phyloP scores from a whole-genome alignment of 2,888 invertebrate species.

The Ophion ventricosus region DNA sequence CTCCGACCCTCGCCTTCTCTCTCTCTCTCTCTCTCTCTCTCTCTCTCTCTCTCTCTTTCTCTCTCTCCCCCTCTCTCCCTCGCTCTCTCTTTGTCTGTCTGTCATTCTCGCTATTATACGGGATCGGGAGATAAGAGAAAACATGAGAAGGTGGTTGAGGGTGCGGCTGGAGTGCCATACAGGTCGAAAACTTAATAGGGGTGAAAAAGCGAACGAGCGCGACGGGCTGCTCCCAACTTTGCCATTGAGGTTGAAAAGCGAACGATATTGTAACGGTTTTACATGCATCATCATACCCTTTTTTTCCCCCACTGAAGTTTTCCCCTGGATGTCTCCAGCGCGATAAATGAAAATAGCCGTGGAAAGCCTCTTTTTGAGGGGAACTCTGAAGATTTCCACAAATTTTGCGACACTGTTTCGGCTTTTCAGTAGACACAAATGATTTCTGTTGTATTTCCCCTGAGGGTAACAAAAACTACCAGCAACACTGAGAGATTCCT shows the following conservation, averaged over 20 bases:
- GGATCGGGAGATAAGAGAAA: slow-evolving; percentile 46
- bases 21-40: slow-evolving; percentile 12
- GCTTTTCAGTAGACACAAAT: too few species aligned
- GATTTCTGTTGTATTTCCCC: too few species aligned
- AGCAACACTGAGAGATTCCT: too few species aligned
- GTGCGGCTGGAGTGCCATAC: slow-evolving; percentile 14
- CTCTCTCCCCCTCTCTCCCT: neutral
- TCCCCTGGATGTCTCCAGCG: neutral
- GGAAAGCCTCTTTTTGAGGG: neutral
- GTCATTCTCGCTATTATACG: neutral
- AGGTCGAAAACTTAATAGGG: slow-evolving; percentile 18
- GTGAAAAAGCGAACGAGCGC: slow-evolving; percentile 41
- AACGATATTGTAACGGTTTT: slow-evolving; percentile 22
- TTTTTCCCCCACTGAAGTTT: neutral
- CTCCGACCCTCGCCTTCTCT: neutral
- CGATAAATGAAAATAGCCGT: neutral
- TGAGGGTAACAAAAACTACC: too few species aligned
- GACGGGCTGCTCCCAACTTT: slow-evolving; percentile 39
- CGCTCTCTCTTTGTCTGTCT: slow-evolving; percentile 13
- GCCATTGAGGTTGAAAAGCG: slow-evolving; percentile 40
- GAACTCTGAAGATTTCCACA: too few species aligned
- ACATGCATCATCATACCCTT: neutral
- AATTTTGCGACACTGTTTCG: too few species aligned
- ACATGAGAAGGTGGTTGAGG: slow-evolving; percentile 26
- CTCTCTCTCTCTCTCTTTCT: neutral